phyloP scores from a whole-genome alignment of 2,113 vertebrate species.

The Chaetodon trifascialis region DNA sequence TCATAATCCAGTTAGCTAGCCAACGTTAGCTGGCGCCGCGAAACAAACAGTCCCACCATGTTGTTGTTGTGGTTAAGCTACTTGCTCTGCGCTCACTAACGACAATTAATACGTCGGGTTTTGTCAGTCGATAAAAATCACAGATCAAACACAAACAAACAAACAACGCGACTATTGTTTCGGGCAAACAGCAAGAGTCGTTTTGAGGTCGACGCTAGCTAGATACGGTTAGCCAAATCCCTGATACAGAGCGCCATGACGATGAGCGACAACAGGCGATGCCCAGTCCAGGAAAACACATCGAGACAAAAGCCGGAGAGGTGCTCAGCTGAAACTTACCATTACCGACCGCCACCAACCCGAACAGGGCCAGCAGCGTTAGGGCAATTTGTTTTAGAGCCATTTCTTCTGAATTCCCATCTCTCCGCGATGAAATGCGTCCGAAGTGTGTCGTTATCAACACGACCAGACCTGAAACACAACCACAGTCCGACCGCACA shows the following conservation, averaged over 20 bases:
- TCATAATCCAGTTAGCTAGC: conserved; percentile 25
- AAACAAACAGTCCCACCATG: conserved; percentile 63
- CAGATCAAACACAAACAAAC: not conserved
- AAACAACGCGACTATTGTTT: not conserved
- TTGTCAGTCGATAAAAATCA: not conserved
- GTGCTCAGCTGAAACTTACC: conserved; percentile 78
- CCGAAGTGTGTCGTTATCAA: conserved; percentile 76
- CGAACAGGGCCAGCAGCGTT: conserved; percentile 77
- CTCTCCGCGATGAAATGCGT: conserved; percentile 79
- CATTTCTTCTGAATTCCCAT: conserved; percentile 85
- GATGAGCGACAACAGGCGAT: conserved; percentile 80
- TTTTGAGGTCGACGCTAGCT: conserved; percentile 65
- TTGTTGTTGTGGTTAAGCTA: conserved; percentile 72
- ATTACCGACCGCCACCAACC: conserved; percentile 70
- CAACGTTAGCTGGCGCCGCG: conserved; percentile 57
- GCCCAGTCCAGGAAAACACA: conserved; percentile 75
- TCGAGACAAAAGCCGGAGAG: conserved; percentile 75
- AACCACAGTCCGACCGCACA: conserved; percentile 79
- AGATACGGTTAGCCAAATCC: conserved; percentile 64
- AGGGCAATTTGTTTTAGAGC: conserved; percentile 73
- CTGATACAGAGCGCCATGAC: conserved; percentile 82
- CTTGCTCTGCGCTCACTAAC: conserved; percentile 38
- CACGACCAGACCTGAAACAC: conserved; percentile 73
- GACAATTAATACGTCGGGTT: not conserved
- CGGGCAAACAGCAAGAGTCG: not conserved